Evolutionary conservation across 2,888 invertebrate genomes (phyloP).

Genomic region (Schizotus pectinicornis): DNA sequence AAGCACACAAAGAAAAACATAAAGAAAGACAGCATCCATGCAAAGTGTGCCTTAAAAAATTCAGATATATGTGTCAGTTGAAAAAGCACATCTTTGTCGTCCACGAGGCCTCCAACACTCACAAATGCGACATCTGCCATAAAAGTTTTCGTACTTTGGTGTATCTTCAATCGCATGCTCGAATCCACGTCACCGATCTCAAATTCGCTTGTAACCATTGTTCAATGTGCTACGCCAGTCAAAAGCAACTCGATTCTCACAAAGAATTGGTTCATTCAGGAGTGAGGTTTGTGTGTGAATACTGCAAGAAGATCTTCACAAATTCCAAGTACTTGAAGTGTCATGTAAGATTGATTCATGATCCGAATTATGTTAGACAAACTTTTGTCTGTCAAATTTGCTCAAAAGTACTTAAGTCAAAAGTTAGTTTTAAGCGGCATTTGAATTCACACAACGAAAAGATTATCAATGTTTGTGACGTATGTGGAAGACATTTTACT

Average conservation of each 20-base stretch:
- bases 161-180: no score
- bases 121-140: slow-evolving; percentile 8
- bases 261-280: background rate
- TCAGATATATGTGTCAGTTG: background rate
- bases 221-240: background rate
- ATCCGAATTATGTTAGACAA: background rate
- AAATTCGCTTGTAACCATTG: no score
- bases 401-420: slow-evolving; percentile 1
- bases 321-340: no score
- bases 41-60: slow-evolving; percentile 1
- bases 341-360: background rate
- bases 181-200: no score
- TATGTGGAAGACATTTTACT: slow-evolving; percentile 46
- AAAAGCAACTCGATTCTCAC: background rate
- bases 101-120: no score
- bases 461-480: slow-evolving; percentile 22
- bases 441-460: slow-evolving; percentile 5
- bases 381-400: slow-evolving; percentile 11
- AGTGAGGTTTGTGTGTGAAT: background rate
- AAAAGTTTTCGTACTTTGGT: background rate
- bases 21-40: slow-evolving; percentile 1
- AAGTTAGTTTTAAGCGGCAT: background rate
- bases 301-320: no score
- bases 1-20: slow-evolving; percentile 26
- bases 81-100: no score